Percentiles rank a stretch among this genome's conserved stretches.
Evolutionary conservation across 2,113 vertebrate genomes (phyloP).

Genomic region (Carettochelys insculpta): DNA sequence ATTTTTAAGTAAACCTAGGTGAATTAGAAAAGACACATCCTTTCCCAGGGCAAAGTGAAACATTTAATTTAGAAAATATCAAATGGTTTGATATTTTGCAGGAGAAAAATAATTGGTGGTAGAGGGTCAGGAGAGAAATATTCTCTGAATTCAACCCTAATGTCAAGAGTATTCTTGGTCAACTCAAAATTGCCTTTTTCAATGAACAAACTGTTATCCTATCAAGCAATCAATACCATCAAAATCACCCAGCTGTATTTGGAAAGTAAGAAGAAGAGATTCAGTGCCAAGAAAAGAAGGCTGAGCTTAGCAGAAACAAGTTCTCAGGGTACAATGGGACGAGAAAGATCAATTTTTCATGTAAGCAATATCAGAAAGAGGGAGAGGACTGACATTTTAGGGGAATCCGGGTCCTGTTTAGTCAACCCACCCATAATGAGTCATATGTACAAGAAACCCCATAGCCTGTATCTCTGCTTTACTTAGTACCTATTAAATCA

Average conservation of each 20-base stretch:
- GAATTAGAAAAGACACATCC: neutral
- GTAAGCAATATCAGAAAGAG: neutral
- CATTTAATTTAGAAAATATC: neutral
- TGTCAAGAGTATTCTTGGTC: neutral
- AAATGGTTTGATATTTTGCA: neutral
- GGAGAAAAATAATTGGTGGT: neutral
- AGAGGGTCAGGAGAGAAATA: neutral
- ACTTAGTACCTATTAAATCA: neutral
- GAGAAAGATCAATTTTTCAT: neutral
- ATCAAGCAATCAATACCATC: neutral
- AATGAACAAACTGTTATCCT: neutral
- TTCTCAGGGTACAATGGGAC: neutral
- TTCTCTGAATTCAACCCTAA: neutral
- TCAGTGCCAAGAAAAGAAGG: neutral
- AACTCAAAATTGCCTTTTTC: neutral
- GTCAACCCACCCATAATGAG: too few species aligned
- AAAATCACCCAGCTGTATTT: neutral
- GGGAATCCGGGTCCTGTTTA: neutral
- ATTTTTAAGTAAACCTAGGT: neutral
- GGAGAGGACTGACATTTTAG: neutral
- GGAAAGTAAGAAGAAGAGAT: neutral
- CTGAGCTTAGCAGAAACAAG: neutral
- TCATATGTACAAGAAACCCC: neutral
- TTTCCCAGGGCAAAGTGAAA: neutral
- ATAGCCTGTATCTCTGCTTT: neutral